Base-by-base conservation (phyloP, 2,888 invertebrate species). In the Phragmatobia fuliginosa region DNA sequence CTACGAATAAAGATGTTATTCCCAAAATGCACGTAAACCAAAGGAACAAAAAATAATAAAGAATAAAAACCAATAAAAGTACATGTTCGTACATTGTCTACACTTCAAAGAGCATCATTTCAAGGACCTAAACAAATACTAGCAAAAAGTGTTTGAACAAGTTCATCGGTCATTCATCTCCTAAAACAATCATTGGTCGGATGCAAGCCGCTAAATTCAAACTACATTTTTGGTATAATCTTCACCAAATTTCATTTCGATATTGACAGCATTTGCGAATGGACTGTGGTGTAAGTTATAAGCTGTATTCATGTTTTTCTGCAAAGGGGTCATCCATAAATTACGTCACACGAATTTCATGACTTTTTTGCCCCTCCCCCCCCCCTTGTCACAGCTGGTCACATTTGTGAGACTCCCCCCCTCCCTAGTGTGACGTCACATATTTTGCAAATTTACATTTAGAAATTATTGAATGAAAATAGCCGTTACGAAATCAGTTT, bases 221-320 rank as follows among this genome's bases (percentile, higher is more conserved):
- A 77, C 69, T 66, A 73, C 32, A 74, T 73, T 76, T 75, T 75
- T 70, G 67, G 49, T 66, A 62, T 72, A 75, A 81, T 76, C 75
- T 64, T 36, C 49, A 14, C n/a, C 68, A 72, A 81, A 74, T 74
- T 72, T 76, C 38, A 65, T 74, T 80, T 69, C 66, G 58, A 33
- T 66, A 67, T 56, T 58, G 66, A 74, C 31, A 59, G 68, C 68
- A 64, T 73, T 63, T 75, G 75, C 71, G 74, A 73, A 76, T 67
- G 75, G 16, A 49, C 36, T 36, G 11, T 67, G 73, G 69, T 62
- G 10, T 38, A 71, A 75, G 65, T 38, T 28, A 67, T 0, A 67
- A 74, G 69, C 18, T 45, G 0, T 38, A 25, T n/a, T 1, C 21
- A 2, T 21, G 21, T 45, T 45, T 45, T 16, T n/a, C n/a, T n/a